phyloP scores from a whole-genome alignment of 1,140 invertebrate species.

The Pachyrhynchus sulphureomaculatus region DNA sequence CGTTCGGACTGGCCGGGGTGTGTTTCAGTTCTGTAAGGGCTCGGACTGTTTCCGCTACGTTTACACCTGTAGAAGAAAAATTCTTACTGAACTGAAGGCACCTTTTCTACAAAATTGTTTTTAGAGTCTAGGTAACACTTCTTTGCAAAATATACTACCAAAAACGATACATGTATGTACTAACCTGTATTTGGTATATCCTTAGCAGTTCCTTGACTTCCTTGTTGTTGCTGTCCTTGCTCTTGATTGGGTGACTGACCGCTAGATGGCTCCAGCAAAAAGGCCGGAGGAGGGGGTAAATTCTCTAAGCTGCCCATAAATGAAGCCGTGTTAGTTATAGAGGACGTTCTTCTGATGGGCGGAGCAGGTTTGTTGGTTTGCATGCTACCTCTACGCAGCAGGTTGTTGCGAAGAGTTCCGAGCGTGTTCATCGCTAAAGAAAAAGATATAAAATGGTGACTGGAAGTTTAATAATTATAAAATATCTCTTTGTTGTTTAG shows the following conservation, averaged over 20 bases:
- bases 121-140: background rate
- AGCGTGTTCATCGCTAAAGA: slow-evolving; percentile 26
- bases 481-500: too few species aligned
- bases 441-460: background rate
- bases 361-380: slow-evolving; percentile 75
- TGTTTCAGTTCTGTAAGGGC: slow-evolving; percentile 82
- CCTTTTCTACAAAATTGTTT: too few species aligned
- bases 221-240: slow-evolving; percentile 41
- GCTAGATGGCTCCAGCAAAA: slow-evolving; percentile 64
- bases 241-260: background rate
- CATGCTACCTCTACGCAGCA: slow-evolving; percentile 61
- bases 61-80: slow-evolving; percentile 50
- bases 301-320: slow-evolving; percentile 58
- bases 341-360: slow-evolving; percentile 82
- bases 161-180: too few species aligned
- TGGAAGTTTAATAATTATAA: too few species aligned
- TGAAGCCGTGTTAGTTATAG: slow-evolving; percentile 63
- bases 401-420: slow-evolving; percentile 50
- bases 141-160: too few species aligned
- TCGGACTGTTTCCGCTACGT: slow-evolving; percentile 85
- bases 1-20: slow-evolving; percentile 79
- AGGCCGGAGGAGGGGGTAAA: slow-evolving; percentile 81
- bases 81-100: too few species aligned
- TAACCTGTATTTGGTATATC: slow-evolving; percentile 19
- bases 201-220: background rate